Evolutionary conservation across 2,113 vertebrate genomes (phyloP), one percentile per base, ranked within the genome.

Genomic region (Jacana jacana): DNA sequence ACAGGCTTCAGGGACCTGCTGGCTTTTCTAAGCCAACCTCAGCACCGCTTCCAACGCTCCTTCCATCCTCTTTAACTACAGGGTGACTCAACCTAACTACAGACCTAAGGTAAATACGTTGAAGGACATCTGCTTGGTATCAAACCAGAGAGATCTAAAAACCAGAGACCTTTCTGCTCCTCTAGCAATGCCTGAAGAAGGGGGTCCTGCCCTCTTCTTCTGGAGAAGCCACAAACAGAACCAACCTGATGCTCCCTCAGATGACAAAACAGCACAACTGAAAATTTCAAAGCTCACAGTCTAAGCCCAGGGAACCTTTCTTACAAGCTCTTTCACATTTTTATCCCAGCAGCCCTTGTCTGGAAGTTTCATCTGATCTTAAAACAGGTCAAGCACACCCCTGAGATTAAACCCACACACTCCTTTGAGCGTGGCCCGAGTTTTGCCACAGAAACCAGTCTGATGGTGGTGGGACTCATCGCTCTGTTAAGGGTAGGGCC

Each of bases 371-470:
- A 80, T 5, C 44, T 73, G 4, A 60, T 48, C 49, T 76, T 55
- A 60, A n/a, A 71, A 33, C 13, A 35, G 48, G 52, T 44, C 68
- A 81, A 70, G 49, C 55, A 58, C 46, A 84, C 63, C 79, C 57
- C 78, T 54, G 79, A 58, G 79, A 58, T 71, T 9, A 71, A 28
- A 79, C 10, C 17, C 57, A 44, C 30, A 27, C 82, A 22, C 40
- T 19, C 12, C 35, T 42, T 6, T 9, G 58, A 49, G 44, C 0
- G 5, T 16, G 44, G 25, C n/a, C 54, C 35, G 23, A 73, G 37
- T 68, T 46, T 30, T 51, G 39, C 42, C 2, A 4, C 63, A 49
- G 1, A 0, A 0, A 22, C 7, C 35, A 31, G 24, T 2, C 48
- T 25, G n/a, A 57, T 28, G 55, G 69, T 13, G 72, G 46, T 9